Base-by-base conservation (phyloP, 2,888 invertebrate species). In the Orchesella flavescens region DNA sequence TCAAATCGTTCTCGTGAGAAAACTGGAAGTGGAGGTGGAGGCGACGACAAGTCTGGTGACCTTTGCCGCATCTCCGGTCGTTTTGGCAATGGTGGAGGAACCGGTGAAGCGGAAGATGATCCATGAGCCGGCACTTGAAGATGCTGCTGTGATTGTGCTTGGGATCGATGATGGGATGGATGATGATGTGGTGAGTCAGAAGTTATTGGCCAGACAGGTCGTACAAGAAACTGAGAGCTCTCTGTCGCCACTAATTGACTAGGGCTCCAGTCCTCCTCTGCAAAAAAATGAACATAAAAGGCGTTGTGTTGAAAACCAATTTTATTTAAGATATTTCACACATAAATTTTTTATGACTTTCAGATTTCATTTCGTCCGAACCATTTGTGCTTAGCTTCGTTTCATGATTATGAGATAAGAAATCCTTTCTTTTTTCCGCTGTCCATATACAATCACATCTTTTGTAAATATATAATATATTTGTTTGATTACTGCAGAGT, bases 231-330 rank as follows among this genome's bases (percentile, higher is more conserved):
- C 69, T 91, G 89, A 1, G 91, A 90, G 46, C 91, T 91, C 84
- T 92, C 91, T 12, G 92, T 88, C 21, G 88, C 89, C 55, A 87
- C 85, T 53, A 88, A 78, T 24, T 87, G 87, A 84, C 86, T 87
- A 46, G 87, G 87, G 66, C 92, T 93, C 94, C 94, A 94, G 89
- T 95, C 94, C 89, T 95, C 94, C 91, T 94, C 94, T 95, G 92
- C 10, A 93, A 93, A 78, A 17, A 68, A 86, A 74, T 19, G 2
- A 53, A 53, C 13, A 53, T 53, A 13, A n/a, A 53, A 57, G 19
- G 57, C 17, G 34, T 34, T 34, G 34, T 7, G 34, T 34, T 34
- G 34, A 34, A 34, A 34, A 34, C 34, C 34, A 34, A 34, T 34
- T 7, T 34, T 7, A 34, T 34, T 34, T 34, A 34, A 34, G 34